Conservation (phyloP, 2,888 invertebrate species). For the Ormyrus pomaceus region DNA sequence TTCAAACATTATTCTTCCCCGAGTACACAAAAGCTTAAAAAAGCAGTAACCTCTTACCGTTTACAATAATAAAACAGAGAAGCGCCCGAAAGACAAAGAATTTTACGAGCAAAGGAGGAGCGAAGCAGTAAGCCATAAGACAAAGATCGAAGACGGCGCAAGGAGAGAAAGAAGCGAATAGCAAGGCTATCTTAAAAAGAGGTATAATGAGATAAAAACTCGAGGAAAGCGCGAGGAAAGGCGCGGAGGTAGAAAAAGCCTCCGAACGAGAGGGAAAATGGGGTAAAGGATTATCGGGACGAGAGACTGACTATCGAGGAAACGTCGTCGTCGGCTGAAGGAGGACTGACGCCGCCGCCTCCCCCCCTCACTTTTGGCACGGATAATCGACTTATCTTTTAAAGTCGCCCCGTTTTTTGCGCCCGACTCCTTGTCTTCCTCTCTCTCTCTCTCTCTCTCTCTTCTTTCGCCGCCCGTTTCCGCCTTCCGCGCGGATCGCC, state of each 20-base stretch:
- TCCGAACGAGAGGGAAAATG: conserved; percentile 26
- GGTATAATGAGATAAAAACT: conserved; percentile 46
- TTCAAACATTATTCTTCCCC: too few species aligned
- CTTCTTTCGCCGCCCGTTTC: background rate
- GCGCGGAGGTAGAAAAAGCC: background rate
- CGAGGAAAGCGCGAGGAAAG: background rate
- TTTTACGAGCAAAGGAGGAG: background rate
- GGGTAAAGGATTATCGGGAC: conserved; percentile 47
- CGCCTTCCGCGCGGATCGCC: too few species aligned
- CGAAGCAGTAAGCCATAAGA: background rate
- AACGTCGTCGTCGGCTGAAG: background rate
- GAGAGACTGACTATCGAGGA: background rate
- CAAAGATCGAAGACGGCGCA: background rate
- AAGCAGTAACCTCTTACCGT: background rate
- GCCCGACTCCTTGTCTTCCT: background rate
- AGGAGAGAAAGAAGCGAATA: background rate
- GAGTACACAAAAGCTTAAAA: background rate
- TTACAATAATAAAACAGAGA: conserved; percentile 3
- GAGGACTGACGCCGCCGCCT: background rate
- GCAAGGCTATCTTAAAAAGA: conserved; percentile 13
- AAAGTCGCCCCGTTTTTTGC: conserved; percentile 32
- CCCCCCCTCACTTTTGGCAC: conserved; percentile 33
- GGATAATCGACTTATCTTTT: conserved; percentile 54
- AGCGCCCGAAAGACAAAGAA: conserved; percentile 1
- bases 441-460: background rate